Evolutionary conservation across 2,888 invertebrate genomes (phyloP).

Genomic region (Caenorhabditis plicata): DNA sequence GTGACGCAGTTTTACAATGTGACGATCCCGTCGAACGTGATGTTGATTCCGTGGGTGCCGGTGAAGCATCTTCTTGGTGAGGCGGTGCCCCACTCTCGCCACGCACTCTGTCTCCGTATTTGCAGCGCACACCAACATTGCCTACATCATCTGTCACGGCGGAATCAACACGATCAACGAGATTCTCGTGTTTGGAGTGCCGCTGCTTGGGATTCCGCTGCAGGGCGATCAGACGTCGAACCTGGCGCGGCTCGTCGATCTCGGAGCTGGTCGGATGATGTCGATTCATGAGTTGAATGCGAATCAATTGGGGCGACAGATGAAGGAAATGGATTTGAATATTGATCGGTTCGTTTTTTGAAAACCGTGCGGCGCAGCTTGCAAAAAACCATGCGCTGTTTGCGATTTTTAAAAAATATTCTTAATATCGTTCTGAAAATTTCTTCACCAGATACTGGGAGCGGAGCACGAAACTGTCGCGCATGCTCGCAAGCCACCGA

Average conservation of each 20-base stretch:
- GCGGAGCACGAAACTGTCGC: constrained; percentile 31
- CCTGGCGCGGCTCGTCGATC: constrained; percentile 52
- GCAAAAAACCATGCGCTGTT: too few species aligned
- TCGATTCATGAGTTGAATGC: constrained; percentile 44
- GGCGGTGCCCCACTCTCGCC: too few species aligned
- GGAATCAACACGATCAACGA: constrained; percentile 62
- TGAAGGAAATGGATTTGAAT: constrained; percentile 40
- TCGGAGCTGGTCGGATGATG: constrained; percentile 50
- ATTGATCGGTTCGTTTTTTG: constrained; percentile 17
- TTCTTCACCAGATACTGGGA: constrained; percentile 32
- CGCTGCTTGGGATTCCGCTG: constrained; percentile 39
- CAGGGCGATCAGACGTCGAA: constrained; percentile 56
- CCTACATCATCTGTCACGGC: constrained; percentile 56
- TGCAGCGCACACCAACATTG: constrained; percentile 56
- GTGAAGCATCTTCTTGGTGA: too few species aligned
- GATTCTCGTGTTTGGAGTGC: constrained; percentile 16
- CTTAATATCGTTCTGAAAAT: too few species aligned
- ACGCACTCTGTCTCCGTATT: too few species aligned
- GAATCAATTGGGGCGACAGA: constrained; percentile 37
- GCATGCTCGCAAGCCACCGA: constrained; percentile 46
- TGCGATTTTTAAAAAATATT: too few species aligned
- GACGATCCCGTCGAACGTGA: constrained; percentile 39
- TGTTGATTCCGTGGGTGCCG: constrained; percentile 46
- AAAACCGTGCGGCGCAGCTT: too few species aligned
- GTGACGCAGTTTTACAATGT: constrained; percentile 26